Evolutionary conservation across 2,888 invertebrate genomes (phyloP).

Genomic region (Hylaea fasciaria): DNA sequence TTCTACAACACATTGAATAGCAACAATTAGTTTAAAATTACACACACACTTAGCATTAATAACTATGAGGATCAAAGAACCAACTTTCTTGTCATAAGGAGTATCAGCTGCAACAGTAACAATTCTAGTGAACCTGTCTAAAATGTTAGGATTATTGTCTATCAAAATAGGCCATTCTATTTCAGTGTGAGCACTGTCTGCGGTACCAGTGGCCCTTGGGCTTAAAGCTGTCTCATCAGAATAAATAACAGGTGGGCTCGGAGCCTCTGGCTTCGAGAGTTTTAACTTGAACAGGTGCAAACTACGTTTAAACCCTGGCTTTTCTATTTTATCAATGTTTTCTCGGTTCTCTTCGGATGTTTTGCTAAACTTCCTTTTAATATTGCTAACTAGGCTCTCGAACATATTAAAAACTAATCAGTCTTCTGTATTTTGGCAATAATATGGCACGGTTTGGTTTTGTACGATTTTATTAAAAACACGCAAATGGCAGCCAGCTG

Average conservation of each 20-base stretch:
- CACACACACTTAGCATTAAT: not conserved
- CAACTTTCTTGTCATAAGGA: conserved; percentile 62
- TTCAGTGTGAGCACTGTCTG: conserved; percentile 74
- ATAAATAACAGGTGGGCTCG: conserved; percentile 54
- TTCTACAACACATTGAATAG: conserved; percentile 84
- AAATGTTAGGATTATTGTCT: conserved; percentile 76
- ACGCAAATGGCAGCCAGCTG: conserved; percentile 23
- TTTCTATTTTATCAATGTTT: conserved; percentile 57
- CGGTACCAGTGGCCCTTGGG: conserved; percentile 81
- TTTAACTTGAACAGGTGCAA: conserved; percentile 70
- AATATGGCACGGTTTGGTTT: conserved; percentile 69
- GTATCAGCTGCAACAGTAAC: conserved; percentile 62
- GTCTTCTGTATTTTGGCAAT: conserved; percentile 74
- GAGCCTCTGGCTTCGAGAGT: conserved; percentile 59
- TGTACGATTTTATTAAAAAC: conserved; percentile 51
- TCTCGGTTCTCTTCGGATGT: conserved; percentile 60
- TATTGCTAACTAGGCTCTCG: conserved; percentile 73
- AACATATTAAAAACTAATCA: conserved; percentile 80
- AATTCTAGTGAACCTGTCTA: conserved; percentile 80
- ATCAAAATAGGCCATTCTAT: conserved; percentile 84
- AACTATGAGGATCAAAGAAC: conserved; percentile 22
- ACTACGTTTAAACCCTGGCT: conserved; percentile 66
- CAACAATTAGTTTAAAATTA: conserved; percentile 6
- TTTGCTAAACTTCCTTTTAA: conserved; percentile 76
- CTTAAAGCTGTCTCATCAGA: conserved; percentile 78